Conservation (phyloP, 1,140 invertebrate species). For the Bombus haemorrhoidalis region DNA sequence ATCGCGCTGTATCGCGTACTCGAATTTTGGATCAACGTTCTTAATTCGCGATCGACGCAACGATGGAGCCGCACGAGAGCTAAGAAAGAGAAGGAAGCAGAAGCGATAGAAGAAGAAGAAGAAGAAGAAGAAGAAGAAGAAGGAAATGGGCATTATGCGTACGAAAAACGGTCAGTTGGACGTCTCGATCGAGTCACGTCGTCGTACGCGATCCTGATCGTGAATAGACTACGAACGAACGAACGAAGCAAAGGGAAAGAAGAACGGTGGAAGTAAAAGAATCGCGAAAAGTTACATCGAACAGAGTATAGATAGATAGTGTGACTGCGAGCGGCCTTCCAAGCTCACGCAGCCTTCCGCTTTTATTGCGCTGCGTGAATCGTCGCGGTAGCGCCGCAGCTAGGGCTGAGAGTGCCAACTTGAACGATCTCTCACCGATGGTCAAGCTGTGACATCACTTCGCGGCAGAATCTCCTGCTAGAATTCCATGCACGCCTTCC, state of each 20-base stretch:
- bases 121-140: neutral
- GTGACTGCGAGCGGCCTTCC: constrained; percentile 73
- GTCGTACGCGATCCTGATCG: constrained; percentile 30
- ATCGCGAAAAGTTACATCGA: constrained; percentile 15
- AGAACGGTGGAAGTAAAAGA: constrained; percentile 1
- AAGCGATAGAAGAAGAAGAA: neutral
- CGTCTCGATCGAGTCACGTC: constrained; percentile 11
- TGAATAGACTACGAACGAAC: constrained; percentile 11
- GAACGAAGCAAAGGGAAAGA: constrained; percentile 14
- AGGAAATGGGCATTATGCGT: neutral
- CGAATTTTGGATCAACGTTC: constrained; percentile 8
- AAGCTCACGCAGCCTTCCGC: constrained; percentile 72
- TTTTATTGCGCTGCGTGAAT: constrained; percentile 65
- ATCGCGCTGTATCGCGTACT: neutral
- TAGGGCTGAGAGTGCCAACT: constrained; percentile 59
- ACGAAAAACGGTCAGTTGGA: constrained; percentile 16
- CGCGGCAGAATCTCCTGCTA: constrained; percentile 5
- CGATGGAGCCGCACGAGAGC: neutral
- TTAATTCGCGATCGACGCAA: neutral
- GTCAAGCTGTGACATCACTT: constrained; percentile 50
- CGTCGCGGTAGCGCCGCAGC: neutral
- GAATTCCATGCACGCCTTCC: constrained; percentile 34
- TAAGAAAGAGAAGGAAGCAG: too few species aligned
- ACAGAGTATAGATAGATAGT: constrained; percentile 58
- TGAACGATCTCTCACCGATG: constrained; percentile 50